Evolutionary conservation across 2,888 invertebrate genomes (phyloP), one percentile per base, ranked within the genome.

Genomic region (Cryptosula pallasiana): DNA sequence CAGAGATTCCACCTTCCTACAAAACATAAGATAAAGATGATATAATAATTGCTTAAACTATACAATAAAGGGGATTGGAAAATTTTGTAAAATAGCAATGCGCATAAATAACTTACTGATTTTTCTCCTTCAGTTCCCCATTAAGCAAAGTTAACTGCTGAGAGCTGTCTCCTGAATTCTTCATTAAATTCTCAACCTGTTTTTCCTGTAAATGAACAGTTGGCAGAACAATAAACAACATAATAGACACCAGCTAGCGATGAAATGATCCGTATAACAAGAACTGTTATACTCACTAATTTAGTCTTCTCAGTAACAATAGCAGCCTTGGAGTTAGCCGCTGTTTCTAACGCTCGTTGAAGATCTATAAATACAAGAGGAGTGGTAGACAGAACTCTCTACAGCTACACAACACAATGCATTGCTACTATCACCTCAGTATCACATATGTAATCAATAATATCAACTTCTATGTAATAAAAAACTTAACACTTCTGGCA

Each of bases 81-180:
- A 45, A 13, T 13, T 45, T 45, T 45, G 20, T 45, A 45, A 13
- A 20, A 9, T 45, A 45, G 9, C 20, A 45, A 13, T 45, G 20
- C 45, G 45, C 9, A 20, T 45, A 45, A 45, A 45, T 13, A 57
- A 23, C 82, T 81, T 78, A 82, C 82, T 81, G 81, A 80, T 79
- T 81, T 75, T 80, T 82, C 75, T 83, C 81, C 75, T 78, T 76
- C 32, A 84, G 78, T 77, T 83, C 81, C 34, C 81, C 81, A 75
- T 79, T 82, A 75, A 83, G 75, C 75, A 81, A 75, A 55, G 80
- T 78, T 75, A 83, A 79, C 78, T 82, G 82, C 74, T 81, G 77
- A 70, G 84, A 82, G 76, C 80, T 82, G 77, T 83, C 82, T 36
- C 84, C 84, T 29, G 82, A 81, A 77, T 83, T 80, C 78, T 79